phyloP scores from a whole-genome alignment of 2,888 invertebrate species.

The Luperina nickerlii region DNA sequence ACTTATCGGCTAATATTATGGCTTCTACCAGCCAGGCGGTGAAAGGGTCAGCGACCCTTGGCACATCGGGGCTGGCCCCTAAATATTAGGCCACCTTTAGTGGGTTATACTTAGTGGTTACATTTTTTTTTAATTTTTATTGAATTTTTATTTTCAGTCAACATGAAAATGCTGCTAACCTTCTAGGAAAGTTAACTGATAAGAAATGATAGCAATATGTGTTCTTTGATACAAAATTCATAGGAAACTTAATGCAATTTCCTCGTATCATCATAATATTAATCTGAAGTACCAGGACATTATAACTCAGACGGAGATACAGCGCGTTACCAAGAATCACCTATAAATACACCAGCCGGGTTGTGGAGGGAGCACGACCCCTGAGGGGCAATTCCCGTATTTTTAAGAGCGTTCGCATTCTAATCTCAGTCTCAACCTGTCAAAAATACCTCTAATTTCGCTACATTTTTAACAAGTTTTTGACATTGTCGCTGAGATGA shows the following conservation, averaged over 20 bases:
- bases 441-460: too few species aligned
- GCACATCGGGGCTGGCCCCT: not conserved
- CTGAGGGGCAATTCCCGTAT: not conserved
- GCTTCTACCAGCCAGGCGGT: not conserved
- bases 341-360: constrained; percentile 22
- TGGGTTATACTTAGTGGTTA: too few species aligned
- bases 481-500: too few species aligned
- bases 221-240: not conserved
- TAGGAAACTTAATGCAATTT: not conserved
- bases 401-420: too few species aligned
- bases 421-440: too few species aligned
- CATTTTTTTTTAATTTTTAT: too few species aligned
- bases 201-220: not conserved
- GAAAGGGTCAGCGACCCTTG: not conserved
- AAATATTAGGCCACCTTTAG: too few species aligned
- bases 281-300: constrained; percentile 15
- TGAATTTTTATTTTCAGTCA: too few species aligned
- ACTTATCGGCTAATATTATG: not conserved
- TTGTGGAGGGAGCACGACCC: not conserved
- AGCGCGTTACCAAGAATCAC: constrained; percentile 29
- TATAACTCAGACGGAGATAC: constrained; percentile 10
- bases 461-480: too few species aligned
- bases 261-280: not conserved
- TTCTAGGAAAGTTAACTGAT: not conserved
- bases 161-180: not conserved